Evolutionary conservation across 2,797 vertebrate species (phyloP), one percentile per base, ranked within the genome.

Genomic region (Semotilus atromaculatus): DNA sequence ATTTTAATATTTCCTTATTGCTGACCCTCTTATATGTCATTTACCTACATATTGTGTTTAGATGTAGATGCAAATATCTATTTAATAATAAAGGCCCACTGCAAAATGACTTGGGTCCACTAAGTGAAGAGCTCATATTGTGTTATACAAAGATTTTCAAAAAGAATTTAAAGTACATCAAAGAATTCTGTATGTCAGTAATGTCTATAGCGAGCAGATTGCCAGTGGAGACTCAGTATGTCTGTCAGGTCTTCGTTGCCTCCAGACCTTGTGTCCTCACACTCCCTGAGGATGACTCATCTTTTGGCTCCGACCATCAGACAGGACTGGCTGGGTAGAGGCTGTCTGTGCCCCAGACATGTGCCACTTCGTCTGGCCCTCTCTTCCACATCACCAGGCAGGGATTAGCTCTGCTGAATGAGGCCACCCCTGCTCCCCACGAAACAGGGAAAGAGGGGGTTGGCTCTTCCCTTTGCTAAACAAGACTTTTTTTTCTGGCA

Each of bases 251-350:
- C 72, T 82, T 77, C 75, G 80, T 58, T 85, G 87, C 84, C 81
- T 89, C 82, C 89, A 88, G 89, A 88, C 89, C 80, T 83, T 58
- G 84, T 87, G 90, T 90, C 87, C 88, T 90, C 90, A 89, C 88
- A 87, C 89, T 90, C 88, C 45, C 84, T 14, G 84, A 87, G 85
- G 87, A 90, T 90, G 89, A 91, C 77, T 90, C 89, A 90, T 90
- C 77, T 64, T 76, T 87, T 90, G 88, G 89, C 89, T 88, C 84
- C 34, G 62, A 80, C 71, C 81, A 81, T 87, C 85, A 90, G 88
- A 89, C 88, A 78, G 85, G 74, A 79, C 88, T 87, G 86, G 86
- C 86, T 87, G 89, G 81, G 87, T 87, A 90, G 87, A 86, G 88
- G 86, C 88, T 78, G 88, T 86, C 86, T 88, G 82, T 58, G 81